Evolutionary conservation across 2,888 invertebrate species (phyloP).

Genomic region (Punctoribates punctum): DNA sequence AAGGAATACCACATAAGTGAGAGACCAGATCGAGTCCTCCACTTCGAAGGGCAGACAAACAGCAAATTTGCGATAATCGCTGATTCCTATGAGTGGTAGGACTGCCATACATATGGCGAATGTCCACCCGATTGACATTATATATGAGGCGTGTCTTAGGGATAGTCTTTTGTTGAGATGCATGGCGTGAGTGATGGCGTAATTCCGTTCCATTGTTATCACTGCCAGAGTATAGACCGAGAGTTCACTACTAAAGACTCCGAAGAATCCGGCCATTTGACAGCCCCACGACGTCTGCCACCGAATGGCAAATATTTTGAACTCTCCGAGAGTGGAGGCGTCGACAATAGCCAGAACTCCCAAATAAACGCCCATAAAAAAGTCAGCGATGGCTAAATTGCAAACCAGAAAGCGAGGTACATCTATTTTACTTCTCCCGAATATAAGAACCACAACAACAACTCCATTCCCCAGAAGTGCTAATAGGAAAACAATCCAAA

Average conservation of each 20-base stretch:
- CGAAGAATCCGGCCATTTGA: slow-evolving; percentile 88
- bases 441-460: slow-evolving; percentile 87
- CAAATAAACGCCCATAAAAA: slow-evolving; percentile 93
- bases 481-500: slow-evolving; percentile 93
- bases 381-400: slow-evolving; percentile 92
- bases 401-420: slow-evolving; percentile 94
- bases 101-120: slow-evolving; percentile 81
- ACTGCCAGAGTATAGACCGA: slow-evolving; percentile 94
- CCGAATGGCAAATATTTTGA: slow-evolving; percentile 89
- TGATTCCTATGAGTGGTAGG: slow-evolving; percentile 82
- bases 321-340: slow-evolving; percentile 90
- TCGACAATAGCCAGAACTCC: slow-evolving; percentile 91
- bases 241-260: slow-evolving; percentile 86
- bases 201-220: slow-evolving; percentile 90
- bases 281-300: slow-evolving; percentile 96
- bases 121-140: slow-evolving; percentile 89
- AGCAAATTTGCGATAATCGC: slow-evolving; percentile 93
- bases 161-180: slow-evolving; percentile 89
- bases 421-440: slow-evolving; percentile 88
- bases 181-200: slow-evolving; percentile 96
- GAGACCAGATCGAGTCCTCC: slow-evolving; percentile 67
- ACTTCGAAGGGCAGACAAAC: slow-evolving; percentile 95
- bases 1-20: slow-evolving; percentile 82
- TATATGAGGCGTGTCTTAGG: slow-evolving; percentile 80
- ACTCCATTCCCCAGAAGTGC: slow-evolving; percentile 94